Evolutionary conservation across 2,113 vertebrate species (phyloP).

Genomic region (Apteryx owenii): DNA sequence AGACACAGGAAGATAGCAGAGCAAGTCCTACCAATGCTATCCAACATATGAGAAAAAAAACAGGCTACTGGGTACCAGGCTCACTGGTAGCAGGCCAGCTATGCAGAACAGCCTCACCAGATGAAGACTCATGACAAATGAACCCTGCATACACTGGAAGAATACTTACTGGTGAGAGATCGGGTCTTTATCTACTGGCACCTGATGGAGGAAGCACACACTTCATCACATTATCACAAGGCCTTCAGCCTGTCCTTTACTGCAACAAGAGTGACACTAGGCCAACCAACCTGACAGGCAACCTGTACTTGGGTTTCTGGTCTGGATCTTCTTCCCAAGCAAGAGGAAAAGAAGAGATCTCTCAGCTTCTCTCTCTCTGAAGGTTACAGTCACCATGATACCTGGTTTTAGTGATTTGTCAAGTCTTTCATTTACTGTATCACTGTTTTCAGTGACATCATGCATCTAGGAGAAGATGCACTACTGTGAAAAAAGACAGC

Average conservation of each 20-base stretch:
- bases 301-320: neutral
- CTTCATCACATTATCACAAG: neutral
- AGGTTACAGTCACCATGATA: neutral
- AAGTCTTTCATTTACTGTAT: neutral
- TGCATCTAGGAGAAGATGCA: accelerated
- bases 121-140: neutral
- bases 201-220: neutral
- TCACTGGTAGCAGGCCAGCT: accelerated
- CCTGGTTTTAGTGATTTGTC: neutral
- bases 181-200: neutral
- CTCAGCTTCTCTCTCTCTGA: neutral
- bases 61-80: accelerated
- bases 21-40: neutral
- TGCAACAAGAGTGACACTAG: neutral
- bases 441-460: neutral
- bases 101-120: neutral
- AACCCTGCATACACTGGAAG: no score
- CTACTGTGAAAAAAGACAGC: neutral
- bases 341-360: neutral
- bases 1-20: accelerated
- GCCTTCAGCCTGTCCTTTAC: neutral
- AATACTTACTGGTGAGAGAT: no score
- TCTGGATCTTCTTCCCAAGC: neutral
- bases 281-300: neutral
- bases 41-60: accelerated